A percentile compares a stretch with the other conserved stretches of the same genome.
Evolutionary conservation across 1,140 invertebrate species (phyloP).

Genomic region (Drosophila quadrilineata): DNA sequence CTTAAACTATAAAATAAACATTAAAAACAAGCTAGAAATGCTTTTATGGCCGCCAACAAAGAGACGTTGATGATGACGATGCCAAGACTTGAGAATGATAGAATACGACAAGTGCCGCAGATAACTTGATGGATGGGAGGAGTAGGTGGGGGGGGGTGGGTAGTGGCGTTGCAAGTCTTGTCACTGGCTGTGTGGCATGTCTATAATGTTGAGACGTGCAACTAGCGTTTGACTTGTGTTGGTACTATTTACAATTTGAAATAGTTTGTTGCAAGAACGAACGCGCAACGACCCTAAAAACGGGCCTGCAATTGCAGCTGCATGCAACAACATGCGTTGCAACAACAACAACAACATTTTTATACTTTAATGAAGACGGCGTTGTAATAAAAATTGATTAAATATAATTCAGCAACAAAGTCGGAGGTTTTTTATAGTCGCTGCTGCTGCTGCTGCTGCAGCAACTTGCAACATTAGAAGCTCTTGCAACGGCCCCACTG

Average conservation of each 20-base stretch:
- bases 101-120: constrained; percentile 21
- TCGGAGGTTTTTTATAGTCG: constrained; percentile 73
- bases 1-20: constrained; percentile 81
- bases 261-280: constrained; percentile 75
- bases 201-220: not conserved
- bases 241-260: constrained; percentile 62
- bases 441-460: too few species aligned
- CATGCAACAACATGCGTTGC: constrained; percentile 53
- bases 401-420: constrained; percentile 79
- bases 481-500: constrained; percentile 33
- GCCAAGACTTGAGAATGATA: constrained; percentile 16
- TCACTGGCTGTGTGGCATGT: constrained; percentile 2
- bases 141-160: not conserved
- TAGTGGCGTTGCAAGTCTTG: too few species aligned
- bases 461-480: constrained; percentile 33
- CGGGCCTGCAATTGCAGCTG: constrained; percentile 40
- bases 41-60: constrained; percentile 75
- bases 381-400: constrained; percentile 79
- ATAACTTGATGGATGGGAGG: not conserved
- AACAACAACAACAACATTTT: constrained; percentile 45
- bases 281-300: constrained; percentile 23
- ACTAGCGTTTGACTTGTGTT: constrained; percentile 30
- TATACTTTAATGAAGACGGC: constrained; percentile 77
- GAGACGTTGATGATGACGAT: constrained; percentile 38
- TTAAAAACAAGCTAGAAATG: constrained; percentile 80